phyloP scores from a whole-genome alignment of 1,140 invertebrate genomes.

The Hyles euphorbiae region DNA sequence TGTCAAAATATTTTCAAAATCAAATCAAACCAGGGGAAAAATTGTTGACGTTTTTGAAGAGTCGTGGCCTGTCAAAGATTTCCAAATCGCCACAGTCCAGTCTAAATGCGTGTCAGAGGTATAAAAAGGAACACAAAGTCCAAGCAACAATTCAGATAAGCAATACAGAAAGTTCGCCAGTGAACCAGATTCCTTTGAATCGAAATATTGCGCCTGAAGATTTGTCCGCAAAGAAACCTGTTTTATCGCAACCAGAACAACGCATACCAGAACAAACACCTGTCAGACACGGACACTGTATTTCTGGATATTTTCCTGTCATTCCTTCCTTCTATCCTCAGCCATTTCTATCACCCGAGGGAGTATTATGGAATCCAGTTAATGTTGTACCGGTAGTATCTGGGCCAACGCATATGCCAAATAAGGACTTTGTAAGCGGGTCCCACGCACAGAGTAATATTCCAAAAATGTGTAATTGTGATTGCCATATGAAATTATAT shows the following conservation, averaged over 20 bases:
- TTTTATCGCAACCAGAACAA: neutral
- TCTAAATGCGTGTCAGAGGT: no score
- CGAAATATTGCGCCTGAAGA: slow-evolving; percentile 23
- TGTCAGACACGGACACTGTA: slow-evolving; percentile 3
- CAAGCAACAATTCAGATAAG: no score
- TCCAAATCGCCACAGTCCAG: no score
- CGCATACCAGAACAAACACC: slow-evolving; percentile 7
- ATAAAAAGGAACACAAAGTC: no score
- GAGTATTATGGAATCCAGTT: slow-evolving; percentile 38
- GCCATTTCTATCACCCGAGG: slow-evolving; percentile 23
- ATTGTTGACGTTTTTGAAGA: neutral
- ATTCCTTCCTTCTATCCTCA: slow-evolving; percentile 23
- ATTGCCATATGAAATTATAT: slow-evolving; percentile 27
- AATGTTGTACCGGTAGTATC: slow-evolving; percentile 28
- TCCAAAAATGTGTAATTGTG: slow-evolving; percentile 34
- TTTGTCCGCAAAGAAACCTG: slow-evolving; percentile 19
- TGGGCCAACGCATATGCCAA: slow-evolving; percentile 5
- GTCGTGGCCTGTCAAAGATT: no score
- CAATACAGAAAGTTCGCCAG: no score
- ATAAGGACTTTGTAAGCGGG: slow-evolving; percentile 8
- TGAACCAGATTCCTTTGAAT: no score
- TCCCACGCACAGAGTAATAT: slow-evolving; percentile 9
- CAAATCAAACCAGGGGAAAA: neutral
- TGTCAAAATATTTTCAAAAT: neutral
- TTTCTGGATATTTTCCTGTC: slow-evolving; percentile 21